Conservation (phyloP, 2,888 invertebrate genomes). For the Polydrusus pterygomalis region DNA sequence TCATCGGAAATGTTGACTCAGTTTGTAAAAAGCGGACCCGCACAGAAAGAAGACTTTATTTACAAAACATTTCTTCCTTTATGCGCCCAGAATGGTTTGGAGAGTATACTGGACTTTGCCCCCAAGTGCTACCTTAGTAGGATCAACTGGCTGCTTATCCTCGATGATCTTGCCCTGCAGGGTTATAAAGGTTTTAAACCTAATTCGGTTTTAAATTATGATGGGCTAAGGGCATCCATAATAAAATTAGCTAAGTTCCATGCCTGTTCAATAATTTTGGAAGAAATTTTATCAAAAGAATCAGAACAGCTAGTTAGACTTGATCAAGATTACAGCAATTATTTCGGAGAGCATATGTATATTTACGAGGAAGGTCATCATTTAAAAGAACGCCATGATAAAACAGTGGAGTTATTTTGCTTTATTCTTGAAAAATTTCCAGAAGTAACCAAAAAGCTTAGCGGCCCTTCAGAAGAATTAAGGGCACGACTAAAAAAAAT, state of each 20-base stretch:
- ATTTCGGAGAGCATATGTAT: slow-evolving; percentile 42
- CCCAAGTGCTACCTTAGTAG: slow-evolving; percentile 67
- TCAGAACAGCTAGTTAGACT: slow-evolving; percentile 58
- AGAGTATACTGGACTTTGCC: slow-evolving; percentile 59
- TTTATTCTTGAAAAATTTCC: slow-evolving; percentile 25
- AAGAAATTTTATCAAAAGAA: slow-evolving; percentile 58
- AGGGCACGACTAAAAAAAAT: background rate
- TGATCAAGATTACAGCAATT: slow-evolving; percentile 61
- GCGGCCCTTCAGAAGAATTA: slow-evolving; percentile 10
- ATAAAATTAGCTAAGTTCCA: slow-evolving; percentile 64
- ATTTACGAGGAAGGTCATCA: background rate
- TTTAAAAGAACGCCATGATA: background rate
- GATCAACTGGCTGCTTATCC: slow-evolving; percentile 64
- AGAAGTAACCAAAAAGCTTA: slow-evolving; percentile 10
- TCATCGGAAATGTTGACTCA: background rate
- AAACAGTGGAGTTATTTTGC: background rate
- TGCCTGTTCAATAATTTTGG: slow-evolving; percentile 65
- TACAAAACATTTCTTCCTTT: slow-evolving; percentile 69
- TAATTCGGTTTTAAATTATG: slow-evolving; percentile 48
- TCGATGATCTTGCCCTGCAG: slow-evolving; percentile 67
- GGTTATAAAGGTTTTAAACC: slow-evolving; percentile 46
- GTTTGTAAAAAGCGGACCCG: slow-evolving; percentile 27
- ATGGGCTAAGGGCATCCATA: slow-evolving; percentile 58
- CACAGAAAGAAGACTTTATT: slow-evolving; percentile 64
- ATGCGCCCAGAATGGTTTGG: slow-evolving; percentile 63